Evolutionary conservation across 2,113 vertebrate genomes (phyloP).

Genomic region (Panthera leo): DNA sequence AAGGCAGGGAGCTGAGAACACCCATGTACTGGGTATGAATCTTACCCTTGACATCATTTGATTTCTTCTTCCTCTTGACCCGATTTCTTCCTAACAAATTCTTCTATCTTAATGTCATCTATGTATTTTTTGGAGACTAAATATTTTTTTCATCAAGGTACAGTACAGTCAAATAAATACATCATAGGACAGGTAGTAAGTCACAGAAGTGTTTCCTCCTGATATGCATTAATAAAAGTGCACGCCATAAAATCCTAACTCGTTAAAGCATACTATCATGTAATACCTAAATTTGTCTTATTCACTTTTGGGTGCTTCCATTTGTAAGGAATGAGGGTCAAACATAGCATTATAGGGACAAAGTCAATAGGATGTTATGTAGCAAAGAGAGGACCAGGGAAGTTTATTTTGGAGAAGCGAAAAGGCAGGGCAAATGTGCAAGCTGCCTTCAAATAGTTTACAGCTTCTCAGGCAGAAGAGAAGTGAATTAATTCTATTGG

Average conservation of each 20-base stretch:
- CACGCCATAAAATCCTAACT: neutral
- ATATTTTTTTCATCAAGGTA: constrained; percentile 17
- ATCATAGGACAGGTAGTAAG: neutral
- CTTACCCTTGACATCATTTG: neutral
- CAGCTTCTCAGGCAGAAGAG: neutral
- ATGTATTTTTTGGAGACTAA: neutral
- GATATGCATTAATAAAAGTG: neutral
- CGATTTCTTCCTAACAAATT: neutral
- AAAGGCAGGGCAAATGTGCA: neutral
- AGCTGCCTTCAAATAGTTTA: neutral
- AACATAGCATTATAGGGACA: neutral
- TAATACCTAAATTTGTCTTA: constrained; percentile 4
- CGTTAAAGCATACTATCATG: neutral
- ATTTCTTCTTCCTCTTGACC: neutral
- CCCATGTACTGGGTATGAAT: neutral
- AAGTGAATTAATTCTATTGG: neutral
- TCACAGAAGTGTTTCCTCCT: neutral
- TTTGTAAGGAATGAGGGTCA: neutral
- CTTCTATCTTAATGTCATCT: neutral
- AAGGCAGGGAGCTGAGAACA: neutral
- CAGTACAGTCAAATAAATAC: neutral
- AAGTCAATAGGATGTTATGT: neutral
- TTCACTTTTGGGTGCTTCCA: constrained; percentile 5
- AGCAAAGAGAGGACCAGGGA: neutral
- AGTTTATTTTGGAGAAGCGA: neutral